Conservation (phyloP, 2,888 invertebrate genomes). For the Maniola hyperantus region DNA sequence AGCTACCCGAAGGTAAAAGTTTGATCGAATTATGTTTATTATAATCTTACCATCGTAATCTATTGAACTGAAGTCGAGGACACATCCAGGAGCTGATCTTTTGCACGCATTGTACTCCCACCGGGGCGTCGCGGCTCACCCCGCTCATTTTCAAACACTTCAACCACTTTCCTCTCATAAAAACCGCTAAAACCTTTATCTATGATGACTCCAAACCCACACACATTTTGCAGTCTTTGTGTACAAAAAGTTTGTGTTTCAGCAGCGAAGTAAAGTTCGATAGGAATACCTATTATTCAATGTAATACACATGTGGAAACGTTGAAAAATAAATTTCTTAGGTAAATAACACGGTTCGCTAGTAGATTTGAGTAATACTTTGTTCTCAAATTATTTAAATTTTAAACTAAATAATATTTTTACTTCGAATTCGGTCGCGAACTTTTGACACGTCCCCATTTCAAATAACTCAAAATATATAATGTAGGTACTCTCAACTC, state of each 20-base stretch:
- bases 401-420: slow-evolving; percentile 28
- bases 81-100: slow-evolving; percentile 79
- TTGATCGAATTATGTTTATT: background rate
- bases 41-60: slow-evolving; percentile 84
- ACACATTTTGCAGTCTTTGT: slow-evolving; percentile 48
- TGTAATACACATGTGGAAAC: background rate
- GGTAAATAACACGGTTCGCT: background rate
- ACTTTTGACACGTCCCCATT: slow-evolving; percentile 41
- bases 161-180: slow-evolving; percentile 49
- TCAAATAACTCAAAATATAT: slow-evolving; percentile 4
- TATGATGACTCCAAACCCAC: slow-evolving; percentile 38
- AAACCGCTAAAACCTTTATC: slow-evolving; percentile 22
- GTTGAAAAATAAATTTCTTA: background rate
- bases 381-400: slow-evolving; percentile 3
- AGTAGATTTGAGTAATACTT: slow-evolving; percentile 4
- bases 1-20: too few species aligned
- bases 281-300: background rate
- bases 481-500: too few species aligned
- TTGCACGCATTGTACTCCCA: slow-evolving; percentile 84
- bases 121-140: slow-evolving; percentile 82
- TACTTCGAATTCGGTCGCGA: slow-evolving; percentile 31
- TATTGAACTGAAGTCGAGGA: slow-evolving; percentile 84
- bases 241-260: slow-evolving; percentile 16
- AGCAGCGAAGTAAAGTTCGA: slow-evolving; percentile 4
- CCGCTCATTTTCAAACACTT: slow-evolving; percentile 78